Conservation (phyloP, 35 echinoderm and acorn worm species). For the Amphiura filiformis region DNA sequence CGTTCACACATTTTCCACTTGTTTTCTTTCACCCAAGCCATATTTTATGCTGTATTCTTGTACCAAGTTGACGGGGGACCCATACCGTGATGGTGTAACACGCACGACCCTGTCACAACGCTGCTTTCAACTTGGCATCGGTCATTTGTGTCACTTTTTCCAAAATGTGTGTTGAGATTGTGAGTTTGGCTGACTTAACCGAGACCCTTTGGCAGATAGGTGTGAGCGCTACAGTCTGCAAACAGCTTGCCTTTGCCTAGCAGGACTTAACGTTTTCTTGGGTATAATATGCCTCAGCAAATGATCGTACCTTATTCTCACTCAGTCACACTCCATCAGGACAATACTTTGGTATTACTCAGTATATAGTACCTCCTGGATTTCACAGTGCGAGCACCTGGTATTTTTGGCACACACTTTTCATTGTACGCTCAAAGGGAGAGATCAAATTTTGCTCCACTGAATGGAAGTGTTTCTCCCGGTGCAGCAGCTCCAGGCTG, state of each 20-base stretch:
- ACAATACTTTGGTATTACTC: no score
- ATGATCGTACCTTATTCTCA: no score
- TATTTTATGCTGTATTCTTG: not conserved
- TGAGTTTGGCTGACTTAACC: not conserved
- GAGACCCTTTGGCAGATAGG: not conserved
- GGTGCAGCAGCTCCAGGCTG: not conserved
- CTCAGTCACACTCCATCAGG: no score
- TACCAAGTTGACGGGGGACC: not conserved
- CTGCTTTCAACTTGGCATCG: not conserved
- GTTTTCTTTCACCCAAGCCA: not conserved
- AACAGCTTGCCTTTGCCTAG: not conserved
- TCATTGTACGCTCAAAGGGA: not conserved
- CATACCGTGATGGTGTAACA: not conserved
- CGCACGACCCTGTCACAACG: not conserved
- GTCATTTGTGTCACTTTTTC: not conserved
- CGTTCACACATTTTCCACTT: conserved; percentile 3
- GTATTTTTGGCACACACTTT: not conserved
- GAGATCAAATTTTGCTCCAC: not conserved
- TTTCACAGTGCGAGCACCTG: not conserved
- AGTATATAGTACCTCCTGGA: no score
- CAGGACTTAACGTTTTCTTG: no score
- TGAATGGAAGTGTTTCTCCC: not conserved
- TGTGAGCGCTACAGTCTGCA: not conserved
- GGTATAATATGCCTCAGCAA: no score
- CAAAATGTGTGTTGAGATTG: not conserved